These are phyloP conservation scores for Charina bottae DNA, from an alignment of 2,113 vertebrate genomes.

Conservation along the genomic window DNA sequence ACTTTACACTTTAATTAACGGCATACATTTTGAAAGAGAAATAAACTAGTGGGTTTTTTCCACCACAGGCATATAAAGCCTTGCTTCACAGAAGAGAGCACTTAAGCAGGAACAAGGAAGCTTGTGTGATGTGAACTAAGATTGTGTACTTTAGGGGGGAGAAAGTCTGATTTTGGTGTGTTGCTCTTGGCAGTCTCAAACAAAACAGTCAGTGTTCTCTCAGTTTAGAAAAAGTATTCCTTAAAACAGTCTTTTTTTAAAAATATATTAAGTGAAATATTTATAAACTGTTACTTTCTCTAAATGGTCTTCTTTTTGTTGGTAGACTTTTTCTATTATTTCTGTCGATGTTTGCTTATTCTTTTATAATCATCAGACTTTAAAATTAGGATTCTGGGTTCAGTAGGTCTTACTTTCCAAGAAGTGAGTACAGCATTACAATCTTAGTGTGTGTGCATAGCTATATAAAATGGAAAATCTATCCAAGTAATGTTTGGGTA, in stretches of 20 bases:
- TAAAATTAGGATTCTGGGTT: constrained; percentile 15
- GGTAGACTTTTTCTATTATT: constrained; percentile 11
- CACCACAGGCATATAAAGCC: constrained; percentile 69
- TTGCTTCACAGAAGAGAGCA: constrained; percentile 70
- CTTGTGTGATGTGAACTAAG: constrained; percentile 68
- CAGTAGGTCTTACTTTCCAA: not conserved
- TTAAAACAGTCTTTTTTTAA: constrained; percentile 45
- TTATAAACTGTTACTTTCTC: constrained; percentile 24
- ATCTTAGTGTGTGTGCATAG: not conserved
- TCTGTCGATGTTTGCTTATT: rapidly evolving
- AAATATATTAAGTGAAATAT: rapidly evolving
- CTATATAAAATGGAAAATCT: not conserved
- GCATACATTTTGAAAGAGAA: constrained; percentile 65
- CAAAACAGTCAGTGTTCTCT: constrained; percentile 71
- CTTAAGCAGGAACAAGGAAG: constrained; percentile 71
- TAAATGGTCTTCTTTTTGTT: constrained; percentile 15
- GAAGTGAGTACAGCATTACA: not conserved
- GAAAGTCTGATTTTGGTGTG: constrained; percentile 52
- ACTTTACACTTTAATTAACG: constrained; percentile 76
- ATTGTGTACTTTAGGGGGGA: constrained; percentile 48
- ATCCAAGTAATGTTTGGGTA: constrained; percentile 54
- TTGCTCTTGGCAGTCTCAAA: constrained; percentile 69
- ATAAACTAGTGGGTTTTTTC: constrained; percentile 70
- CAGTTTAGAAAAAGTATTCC: constrained; percentile 51
- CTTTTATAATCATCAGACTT: constrained; percentile 16